Evolutionary conservation across 1,140 invertebrate genomes (phyloP), one percentile per base, ranked within the genome.

Genomic region (Philotrypesis tridentata): DNA sequence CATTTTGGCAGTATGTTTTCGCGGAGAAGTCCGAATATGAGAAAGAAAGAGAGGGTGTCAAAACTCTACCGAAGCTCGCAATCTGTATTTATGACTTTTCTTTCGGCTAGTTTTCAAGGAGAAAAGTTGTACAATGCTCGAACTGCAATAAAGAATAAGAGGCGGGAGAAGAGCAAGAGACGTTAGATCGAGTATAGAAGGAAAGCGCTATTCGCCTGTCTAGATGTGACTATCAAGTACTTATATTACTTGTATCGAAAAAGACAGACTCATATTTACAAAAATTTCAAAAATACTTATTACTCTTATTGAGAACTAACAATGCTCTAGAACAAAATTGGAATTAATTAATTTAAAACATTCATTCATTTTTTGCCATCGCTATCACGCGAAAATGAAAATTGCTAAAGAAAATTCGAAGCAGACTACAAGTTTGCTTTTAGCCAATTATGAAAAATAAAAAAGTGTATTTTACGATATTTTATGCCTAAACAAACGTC

Each of bases 391-490:
- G 17, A 17, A 12, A 37, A 80, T 60, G 7, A 40, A 72, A 72
- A 21, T 72, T 4, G 9, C 9, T 60, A 11, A 63, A 63, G 25
- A 63, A 75, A n/a, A 33, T 33, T 73, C 80, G 75, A 86, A 86
- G 83, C 83, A 79, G 84, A 87, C 87, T 86, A 86, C 83, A 85
- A 86, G 87, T 87, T 84, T 77, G 79, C 84, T 85, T 87, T 85
- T 68, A 81, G 55, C 37, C 63, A 75, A 75, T 75, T 81, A 74
- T 70, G 75, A 87, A 85, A 83, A 85, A 88, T 87, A 85, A 83
- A 86, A 85, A 85, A 89, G 84, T 89, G 87, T 90, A 90, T 90
- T 90, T 90, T 90, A 90, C 89, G 86, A 89, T 89, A 89, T 89
- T 87, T 89, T 89, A 88, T 82, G 83, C 84, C 84, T 88, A 88